A percentile compares a stretch with the other conserved stretches of the same genome.
These are phyloP conservation scores for Psittacula cyanocephala DNA, from an alignment of 2,113 vertebrate species.

Conservation along the genomic window DNA sequence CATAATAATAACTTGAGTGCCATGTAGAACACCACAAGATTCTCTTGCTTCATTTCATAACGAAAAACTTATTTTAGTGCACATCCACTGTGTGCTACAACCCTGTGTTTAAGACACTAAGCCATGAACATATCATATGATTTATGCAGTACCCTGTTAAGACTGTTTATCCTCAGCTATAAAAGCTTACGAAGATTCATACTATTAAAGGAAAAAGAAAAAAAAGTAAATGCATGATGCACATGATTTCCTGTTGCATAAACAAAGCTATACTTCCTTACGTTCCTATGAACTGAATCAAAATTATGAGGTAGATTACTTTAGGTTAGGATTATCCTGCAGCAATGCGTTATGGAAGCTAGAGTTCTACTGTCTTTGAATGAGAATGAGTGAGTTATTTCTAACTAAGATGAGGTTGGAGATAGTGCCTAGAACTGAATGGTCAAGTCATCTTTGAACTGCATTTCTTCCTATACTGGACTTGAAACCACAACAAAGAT, in stretches of 20 bases:
- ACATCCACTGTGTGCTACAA: background rate
- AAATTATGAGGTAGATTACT: background rate
- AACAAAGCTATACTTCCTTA: background rate
- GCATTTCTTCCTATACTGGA: background rate
- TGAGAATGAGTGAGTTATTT: background rate
- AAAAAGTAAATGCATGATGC: background rate
- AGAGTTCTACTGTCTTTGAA: background rate
- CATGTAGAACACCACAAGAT: background rate
- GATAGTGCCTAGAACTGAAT: background rate
- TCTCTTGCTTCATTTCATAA: slow-evolving; percentile 21
- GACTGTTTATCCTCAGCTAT: background rate
- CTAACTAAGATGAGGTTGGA: background rate
- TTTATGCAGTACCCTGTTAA: background rate
- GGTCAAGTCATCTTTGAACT: background rate
- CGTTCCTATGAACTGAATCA: background rate
- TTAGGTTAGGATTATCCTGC: background rate
- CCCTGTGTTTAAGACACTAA: background rate
- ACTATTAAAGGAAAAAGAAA: background rate
- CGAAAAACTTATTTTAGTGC: background rate
- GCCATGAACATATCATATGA: background rate
- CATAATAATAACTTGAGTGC: background rate
- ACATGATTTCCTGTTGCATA: background rate
- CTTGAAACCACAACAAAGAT: background rate
- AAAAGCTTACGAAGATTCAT: background rate
- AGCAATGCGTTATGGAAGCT: background rate